Conservation (phyloP, 1,140 invertebrate species). For the Belonocnema kinseyi region DNA sequence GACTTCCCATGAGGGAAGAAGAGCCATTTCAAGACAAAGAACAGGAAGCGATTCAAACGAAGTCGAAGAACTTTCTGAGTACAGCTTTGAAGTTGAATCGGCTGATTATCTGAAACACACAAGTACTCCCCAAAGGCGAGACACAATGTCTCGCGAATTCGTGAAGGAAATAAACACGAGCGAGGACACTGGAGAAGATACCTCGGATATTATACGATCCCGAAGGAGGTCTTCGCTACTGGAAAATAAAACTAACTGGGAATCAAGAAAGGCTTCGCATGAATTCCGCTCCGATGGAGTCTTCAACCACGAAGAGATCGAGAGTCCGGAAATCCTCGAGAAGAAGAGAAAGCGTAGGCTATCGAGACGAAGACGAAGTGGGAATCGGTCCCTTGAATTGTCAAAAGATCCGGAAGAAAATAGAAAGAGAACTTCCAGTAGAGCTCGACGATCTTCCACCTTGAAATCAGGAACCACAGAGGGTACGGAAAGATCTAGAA, state of each 20-base stretch:
- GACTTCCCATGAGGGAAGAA: constrained; percentile 20
- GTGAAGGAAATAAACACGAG: constrained; percentile 35
- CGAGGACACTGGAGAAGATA: constrained; percentile 43
- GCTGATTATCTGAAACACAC: constrained; percentile 37
- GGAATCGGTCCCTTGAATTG: constrained; percentile 17
- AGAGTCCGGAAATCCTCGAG: constrained; percentile 35
- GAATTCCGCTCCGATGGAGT: constrained; percentile 35
- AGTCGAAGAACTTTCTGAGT: constrained; percentile 13
- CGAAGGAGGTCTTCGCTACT: constrained; percentile 32
- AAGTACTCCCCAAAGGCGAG: constrained; percentile 34
- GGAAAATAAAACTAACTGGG: constrained; percentile 36
- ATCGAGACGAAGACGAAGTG: constrained; percentile 35
- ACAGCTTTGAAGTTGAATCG: constrained; percentile 35
- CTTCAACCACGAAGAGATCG: constrained; percentile 35
- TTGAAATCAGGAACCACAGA: constrained; percentile 38
- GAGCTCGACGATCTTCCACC: constrained; percentile 37
- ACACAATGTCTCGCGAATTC: constrained; percentile 32
- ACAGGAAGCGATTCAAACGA: constrained; percentile 22
- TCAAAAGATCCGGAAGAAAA: constrained; percentile 44
- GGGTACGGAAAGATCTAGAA: constrained; percentile 23
- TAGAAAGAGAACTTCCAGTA: constrained; percentile 34
- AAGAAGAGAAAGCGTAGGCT: constrained; percentile 41
- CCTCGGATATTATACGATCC: constrained; percentile 36
- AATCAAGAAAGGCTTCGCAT: constrained; percentile 26
- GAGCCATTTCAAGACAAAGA: background rate